phyloP scores from a whole-genome alignment of 2,113 vertebrate species.

The Neolamprologus modestus region DNA sequence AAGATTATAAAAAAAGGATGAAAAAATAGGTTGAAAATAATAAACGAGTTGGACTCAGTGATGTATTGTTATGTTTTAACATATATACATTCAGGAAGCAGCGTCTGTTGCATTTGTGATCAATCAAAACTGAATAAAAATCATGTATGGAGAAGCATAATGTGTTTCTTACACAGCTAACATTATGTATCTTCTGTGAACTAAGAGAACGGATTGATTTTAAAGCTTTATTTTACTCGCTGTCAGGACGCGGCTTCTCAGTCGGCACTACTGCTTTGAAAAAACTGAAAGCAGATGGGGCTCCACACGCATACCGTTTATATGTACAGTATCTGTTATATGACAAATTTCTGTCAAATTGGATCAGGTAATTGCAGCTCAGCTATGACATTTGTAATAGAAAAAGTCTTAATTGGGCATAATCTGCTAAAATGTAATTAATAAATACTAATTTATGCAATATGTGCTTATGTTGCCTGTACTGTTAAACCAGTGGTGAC shows the following conservation, averaged over 20 bases:
- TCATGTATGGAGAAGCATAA: neutral
- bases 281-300: neutral
- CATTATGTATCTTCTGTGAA: neutral
- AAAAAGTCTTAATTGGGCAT: neutral
- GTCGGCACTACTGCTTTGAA: neutral
- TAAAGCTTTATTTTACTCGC: neutral
- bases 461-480: fast-evolving
- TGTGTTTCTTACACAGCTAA: neutral
- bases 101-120: neutral
- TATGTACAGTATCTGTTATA: neutral
- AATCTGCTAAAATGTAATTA: neutral
- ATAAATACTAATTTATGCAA: neutral
- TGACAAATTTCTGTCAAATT: neutral
- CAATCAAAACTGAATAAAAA: neutral
- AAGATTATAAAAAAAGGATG: neutral
- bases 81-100: neutral
- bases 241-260: neutral
- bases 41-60: neutral
- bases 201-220: neutral
- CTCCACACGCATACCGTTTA: neutral
- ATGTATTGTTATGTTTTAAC: neutral
- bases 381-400: neutral
- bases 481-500: neutral
- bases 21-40: neutral
- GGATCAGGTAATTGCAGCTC: neutral